These are phyloP conservation scores for Cerceris rybyensis DNA, from an alignment of 2,888 invertebrate species.

Conservation along the genomic window DNA sequence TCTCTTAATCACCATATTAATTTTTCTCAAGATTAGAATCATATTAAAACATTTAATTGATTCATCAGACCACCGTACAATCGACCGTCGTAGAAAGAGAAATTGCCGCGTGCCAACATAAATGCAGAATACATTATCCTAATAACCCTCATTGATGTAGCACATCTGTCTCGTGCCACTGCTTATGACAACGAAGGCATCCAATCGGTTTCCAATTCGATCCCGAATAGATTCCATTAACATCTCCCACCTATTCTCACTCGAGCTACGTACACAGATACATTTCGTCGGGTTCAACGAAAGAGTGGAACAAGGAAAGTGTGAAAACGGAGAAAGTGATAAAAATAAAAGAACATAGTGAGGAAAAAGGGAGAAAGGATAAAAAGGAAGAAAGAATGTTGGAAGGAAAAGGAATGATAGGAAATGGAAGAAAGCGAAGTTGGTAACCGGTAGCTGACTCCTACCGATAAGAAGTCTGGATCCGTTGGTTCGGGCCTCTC, in stretches of 20 bases:
- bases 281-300: constrained; percentile 35
- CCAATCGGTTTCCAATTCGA: constrained; percentile 77
- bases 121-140: background rate
- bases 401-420: constrained; percentile 52
- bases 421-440: constrained; percentile 59
- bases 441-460: constrained; percentile 73
- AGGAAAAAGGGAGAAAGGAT: constrained; percentile 18
- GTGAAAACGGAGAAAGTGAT: constrained; percentile 42
- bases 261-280: constrained; percentile 39
- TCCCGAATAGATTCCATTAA: constrained; percentile 77
- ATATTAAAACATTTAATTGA: no score
- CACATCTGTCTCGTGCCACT: constrained; percentile 4
- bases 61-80: no score
- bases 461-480: constrained; percentile 76
- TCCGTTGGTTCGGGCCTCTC: constrained; percentile 60
- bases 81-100: background rate
- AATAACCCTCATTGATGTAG: background rate
- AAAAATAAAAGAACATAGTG: constrained; percentile 34
- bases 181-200: constrained; percentile 43
- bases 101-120: background rate
- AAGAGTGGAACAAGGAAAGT: constrained; percentile 35
- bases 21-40: no score
- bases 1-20: no score
- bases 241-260: constrained; percentile 56
- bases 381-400: constrained; percentile 8